phyloP scores from a whole-genome alignment of 2,888 invertebrate species.

The Drosophila mimica region DNA sequence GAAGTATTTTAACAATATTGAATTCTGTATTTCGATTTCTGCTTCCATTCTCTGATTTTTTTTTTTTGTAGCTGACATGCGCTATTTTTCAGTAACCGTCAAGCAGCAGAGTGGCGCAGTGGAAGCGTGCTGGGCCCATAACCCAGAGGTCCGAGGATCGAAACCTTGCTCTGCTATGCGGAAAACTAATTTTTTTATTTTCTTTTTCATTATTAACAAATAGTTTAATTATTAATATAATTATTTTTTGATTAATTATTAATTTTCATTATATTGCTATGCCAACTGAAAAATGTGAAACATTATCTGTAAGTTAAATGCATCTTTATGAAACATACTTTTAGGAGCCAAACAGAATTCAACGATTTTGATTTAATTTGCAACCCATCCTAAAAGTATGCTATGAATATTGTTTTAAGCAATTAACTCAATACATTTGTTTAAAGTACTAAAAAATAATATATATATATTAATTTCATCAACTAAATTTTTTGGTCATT shows the following conservation, averaged over 20 bases:
- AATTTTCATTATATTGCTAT: background rate
- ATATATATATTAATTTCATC: no score
- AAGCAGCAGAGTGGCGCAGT: conserved; percentile 64
- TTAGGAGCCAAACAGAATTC: background rate
- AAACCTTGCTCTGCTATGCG: conserved; percentile 63
- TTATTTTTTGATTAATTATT: no score
- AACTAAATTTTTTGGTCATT: no score
- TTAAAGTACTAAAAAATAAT: background rate
- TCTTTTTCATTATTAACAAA: background rate
- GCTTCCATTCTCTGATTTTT: background rate
- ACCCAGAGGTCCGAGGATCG: conserved; percentile 67
- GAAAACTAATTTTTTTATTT: background rate
- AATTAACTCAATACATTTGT: background rate
- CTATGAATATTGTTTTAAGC: background rate
- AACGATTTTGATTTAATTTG: no score
- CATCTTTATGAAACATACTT: background rate
- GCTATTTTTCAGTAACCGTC: background rate
- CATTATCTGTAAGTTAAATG: background rate
- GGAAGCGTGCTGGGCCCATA: conserved; percentile 67
- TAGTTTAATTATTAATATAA: background rate
- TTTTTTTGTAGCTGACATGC: background rate
- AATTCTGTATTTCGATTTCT: background rate
- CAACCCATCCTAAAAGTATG: background rate
- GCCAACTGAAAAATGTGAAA: background rate
- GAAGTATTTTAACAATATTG: background rate